phyloP scores from a whole-genome alignment of 1,140 invertebrate species.

The Spodoptera litura region DNA sequence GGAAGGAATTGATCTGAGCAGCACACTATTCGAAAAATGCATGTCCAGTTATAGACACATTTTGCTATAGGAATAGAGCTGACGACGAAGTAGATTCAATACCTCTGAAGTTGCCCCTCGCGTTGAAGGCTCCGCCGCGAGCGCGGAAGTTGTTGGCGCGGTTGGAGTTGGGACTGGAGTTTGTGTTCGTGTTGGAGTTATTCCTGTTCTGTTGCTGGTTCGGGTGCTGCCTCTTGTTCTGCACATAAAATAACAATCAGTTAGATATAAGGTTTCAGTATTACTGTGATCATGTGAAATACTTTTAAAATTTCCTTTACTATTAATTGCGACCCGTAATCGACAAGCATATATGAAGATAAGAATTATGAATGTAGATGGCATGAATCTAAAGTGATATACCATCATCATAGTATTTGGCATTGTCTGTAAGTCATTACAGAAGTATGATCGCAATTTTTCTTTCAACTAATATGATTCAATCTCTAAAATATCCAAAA shows the following conservation, averaged over 20 bases:
- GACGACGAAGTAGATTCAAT: neutral
- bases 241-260: too few relatives aligned
- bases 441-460: too few relatives aligned
- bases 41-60: neutral
- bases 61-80: neutral
- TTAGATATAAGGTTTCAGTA: too few relatives aligned
- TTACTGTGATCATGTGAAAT: too few relatives aligned
- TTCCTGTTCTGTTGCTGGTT: conserved; percentile 63
- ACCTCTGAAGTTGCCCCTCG: conserved; percentile 59
- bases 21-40: too few relatives aligned
- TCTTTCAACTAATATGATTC: neutral
- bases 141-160: conserved; percentile 74
- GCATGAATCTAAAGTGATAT: too few relatives aligned
- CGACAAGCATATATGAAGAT: too few relatives aligned
- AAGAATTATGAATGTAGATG: too few relatives aligned
- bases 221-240: conserved; percentile 78
- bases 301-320: too few relatives aligned
- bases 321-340: too few relatives aligned
- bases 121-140: conserved; percentile 67
- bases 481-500: neutral
- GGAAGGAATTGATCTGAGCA: too few relatives aligned
- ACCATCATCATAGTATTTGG: too few relatives aligned
- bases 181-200: conserved; percentile 56
- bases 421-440: neutral
- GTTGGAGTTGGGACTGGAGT: conserved; percentile 54